These are phyloP conservation scores for Eupithecia exiguata DNA, from an alignment of 2,888 invertebrate genomes.

Conservation along the genomic window DNA sequence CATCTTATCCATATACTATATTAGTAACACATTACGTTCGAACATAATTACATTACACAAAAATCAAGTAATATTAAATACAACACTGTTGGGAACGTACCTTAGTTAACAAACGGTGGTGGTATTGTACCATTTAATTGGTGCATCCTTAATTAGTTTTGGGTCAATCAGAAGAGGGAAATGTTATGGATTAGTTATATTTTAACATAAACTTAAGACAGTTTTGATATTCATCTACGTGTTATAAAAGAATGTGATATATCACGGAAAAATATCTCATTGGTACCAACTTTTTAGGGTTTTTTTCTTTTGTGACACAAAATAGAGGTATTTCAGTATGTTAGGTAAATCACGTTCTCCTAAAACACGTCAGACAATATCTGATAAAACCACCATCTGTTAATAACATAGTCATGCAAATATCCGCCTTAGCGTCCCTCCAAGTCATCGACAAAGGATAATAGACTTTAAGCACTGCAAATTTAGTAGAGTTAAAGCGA, in stretches of 20 bases:
- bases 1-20: conserved; percentile 56
- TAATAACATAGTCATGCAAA: conserved; percentile 77
- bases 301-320: neutral
- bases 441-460: conserved; percentile 7
- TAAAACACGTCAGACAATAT: conserved; percentile 59
- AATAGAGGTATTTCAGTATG: neutral
- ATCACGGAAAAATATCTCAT: neutral
- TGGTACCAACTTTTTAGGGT: too few relatives aligned
- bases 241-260: conserved; percentile 63
- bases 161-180: conserved; percentile 82
- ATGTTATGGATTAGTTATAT: conserved; percentile 84
- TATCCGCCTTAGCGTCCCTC: conserved; percentile 55
- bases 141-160: conserved; percentile 83
- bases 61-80: conserved; percentile 62
- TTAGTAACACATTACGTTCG: conserved; percentile 72
- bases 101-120: conserved; percentile 81
- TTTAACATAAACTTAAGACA: conserved; percentile 64
- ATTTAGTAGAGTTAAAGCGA: neutral
- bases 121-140: conserved; percentile 81
- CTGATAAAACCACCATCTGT: conserved; percentile 73
- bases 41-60: conserved; percentile 75
- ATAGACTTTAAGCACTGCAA: neutral
- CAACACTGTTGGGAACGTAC: conserved; percentile 79
- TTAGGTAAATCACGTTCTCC: conserved; percentile 56
- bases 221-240: conserved; percentile 56